Percentiles rank a stretch among this genome's conserved stretches.
Evolutionary conservation across 2,888 invertebrate genomes (phyloP).

Genomic region (Athalia rosae): DNA sequence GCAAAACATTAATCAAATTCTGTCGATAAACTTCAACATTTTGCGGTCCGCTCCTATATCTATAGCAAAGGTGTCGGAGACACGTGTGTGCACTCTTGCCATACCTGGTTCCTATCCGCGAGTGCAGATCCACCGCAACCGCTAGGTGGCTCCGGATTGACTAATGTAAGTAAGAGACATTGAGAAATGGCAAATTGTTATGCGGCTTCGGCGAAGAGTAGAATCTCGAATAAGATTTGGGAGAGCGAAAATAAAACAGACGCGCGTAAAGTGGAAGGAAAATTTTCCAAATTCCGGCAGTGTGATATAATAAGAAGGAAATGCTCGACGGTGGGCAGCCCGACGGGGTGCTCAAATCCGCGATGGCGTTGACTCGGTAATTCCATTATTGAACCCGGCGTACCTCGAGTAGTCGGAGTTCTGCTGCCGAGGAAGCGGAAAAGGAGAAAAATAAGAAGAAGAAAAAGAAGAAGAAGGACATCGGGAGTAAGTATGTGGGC

Average conservation of each 20-base stretch:
- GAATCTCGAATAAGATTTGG: too few species aligned
- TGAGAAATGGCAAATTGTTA: too few species aligned
- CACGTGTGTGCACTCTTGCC: slow-evolving; percentile 48
- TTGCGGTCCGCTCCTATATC: slow-evolving; percentile 37
- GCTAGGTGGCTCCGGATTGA: slow-evolving; percentile 18
- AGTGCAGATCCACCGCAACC: slow-evolving; percentile 4
- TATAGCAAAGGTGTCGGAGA: slow-evolving; percentile 44
- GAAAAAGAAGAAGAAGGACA: neutral
- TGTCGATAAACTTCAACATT: slow-evolving; percentile 59
- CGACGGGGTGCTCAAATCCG: neutral
- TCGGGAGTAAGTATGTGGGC: slow-evolving; percentile 48
- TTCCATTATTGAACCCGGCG: slow-evolving; percentile 12
- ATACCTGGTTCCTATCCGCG: neutral
- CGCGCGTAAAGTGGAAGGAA: neutral
- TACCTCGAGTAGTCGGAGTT: neutral
- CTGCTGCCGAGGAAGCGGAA: too few species aligned
- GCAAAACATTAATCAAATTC: slow-evolving; percentile 58
- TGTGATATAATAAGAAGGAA: neutral
- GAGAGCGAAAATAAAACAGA: neutral
- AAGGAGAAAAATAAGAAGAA: too few species aligned
- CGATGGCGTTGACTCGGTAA: slow-evolving; percentile 14
- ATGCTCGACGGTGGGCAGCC: neutral
- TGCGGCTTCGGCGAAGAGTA: too few species aligned
- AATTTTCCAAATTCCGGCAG: neutral
- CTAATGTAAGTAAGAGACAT: neutral